phyloP scores from a whole-genome alignment of 2,888 invertebrate genomes.

The Eristalis intricaria region DNA sequence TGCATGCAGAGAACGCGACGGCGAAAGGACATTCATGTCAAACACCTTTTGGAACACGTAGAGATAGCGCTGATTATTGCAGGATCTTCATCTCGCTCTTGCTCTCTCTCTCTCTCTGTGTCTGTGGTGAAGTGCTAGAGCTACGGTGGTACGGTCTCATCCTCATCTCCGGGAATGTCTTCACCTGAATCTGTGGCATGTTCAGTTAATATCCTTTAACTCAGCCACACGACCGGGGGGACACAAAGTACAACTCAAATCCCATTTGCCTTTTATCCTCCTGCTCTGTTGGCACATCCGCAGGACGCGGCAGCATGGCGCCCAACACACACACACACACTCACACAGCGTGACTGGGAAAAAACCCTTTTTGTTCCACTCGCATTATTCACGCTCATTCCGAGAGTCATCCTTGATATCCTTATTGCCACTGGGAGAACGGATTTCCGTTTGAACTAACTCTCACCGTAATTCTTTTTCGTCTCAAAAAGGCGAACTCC shows the following conservation, averaged over 20 bases:
- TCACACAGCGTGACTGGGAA: not conserved
- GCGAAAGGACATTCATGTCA: conserved; percentile 18
- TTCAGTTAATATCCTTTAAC: conserved; percentile 34
- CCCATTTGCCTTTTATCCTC: not conserved
- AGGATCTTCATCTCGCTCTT: not conserved
- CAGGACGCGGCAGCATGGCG: conserved; percentile 37
- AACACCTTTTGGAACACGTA: conserved; percentile 11
- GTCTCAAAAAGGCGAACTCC: conserved; percentile 38
- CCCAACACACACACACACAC: not conserved
- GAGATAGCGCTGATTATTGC: not conserved
- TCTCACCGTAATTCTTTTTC: conserved; percentile 50
- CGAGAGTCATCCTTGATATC: conserved; percentile 52
- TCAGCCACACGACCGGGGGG: not conserved
- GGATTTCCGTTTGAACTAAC: conserved; percentile 58
- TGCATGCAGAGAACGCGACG: not conserved
- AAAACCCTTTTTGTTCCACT: conserved; percentile 32
- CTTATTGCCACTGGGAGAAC: conserved; percentile 48
- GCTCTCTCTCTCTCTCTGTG: not conserved
- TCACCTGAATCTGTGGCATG: conserved; percentile 8
- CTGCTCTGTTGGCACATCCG: conserved; percentile 38
- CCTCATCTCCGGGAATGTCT: not conserved
- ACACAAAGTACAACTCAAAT: conserved; percentile 1
- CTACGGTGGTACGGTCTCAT: not conserved
- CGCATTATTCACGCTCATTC: conserved; percentile 36
- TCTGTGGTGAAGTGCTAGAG: not conserved